Base-by-base conservation (phyloP, 2,888 invertebrate genomes). In the Amblyteles armatorius region DNA sequence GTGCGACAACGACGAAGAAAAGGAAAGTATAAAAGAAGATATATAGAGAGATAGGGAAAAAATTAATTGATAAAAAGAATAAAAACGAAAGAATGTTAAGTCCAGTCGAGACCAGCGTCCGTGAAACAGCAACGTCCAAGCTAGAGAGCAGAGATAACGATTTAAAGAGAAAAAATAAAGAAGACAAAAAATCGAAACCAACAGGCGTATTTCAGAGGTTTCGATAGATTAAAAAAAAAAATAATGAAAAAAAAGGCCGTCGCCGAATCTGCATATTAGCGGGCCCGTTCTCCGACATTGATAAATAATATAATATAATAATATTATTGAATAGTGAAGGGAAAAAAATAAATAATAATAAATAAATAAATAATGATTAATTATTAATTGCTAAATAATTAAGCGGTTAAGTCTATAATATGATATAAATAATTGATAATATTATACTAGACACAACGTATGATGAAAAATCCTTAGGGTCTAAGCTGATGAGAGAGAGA, bases 251-350 rank as follows among this genome's bases (percentile, higher is more conserved):
- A 82, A 86, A 72, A 77, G 90, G 90, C 89, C 89, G 88, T 88
- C 91, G 89, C 90, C 91, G 91, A 90, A 91, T 90, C 91, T 91
- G 92, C 92, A 90, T 93, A 91, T 92, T 90, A 90, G 91, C 92
- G 91, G 91, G 91, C 93, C 93, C 93, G 90, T 93, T 93, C 93
- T 92, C 93, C 91, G 92, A 92, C 91, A 93, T 93, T 92, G 92
- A 92, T 92, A 91, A 92, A 90, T 90, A 90, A 89, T 91, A 90
- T 91, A 90, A 90, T 88, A 90, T 90, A 91, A 90, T 90, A 90
- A 82, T 85, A 85, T 86, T 82, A 88, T 87, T 83, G 57, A 86
- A 84, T 86, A 85, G 83, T 82, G 78, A 85, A 83, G 55, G 77
- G 74, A 76, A 71, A 72, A 82, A 82, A 74, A 67, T 72, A 78